Evolutionary conservation across 2,888 invertebrate genomes (phyloP), one percentile per base, ranked within the genome.

Genomic region (Leptinotarsa rubiginosa): DNA sequence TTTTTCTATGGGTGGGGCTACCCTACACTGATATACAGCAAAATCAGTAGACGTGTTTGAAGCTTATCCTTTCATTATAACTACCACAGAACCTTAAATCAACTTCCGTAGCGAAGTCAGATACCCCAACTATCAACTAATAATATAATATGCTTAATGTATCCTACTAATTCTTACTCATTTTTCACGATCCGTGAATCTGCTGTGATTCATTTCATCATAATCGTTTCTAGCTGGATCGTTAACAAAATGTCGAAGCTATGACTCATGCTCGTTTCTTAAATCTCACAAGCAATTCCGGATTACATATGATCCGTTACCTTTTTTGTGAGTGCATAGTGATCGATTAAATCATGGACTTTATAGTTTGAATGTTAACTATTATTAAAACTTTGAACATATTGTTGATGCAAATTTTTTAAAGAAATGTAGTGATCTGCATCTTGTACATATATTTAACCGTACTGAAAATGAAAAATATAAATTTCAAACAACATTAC

Each of bases 191-290:
- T 50, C 20, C 20, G 5, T 31, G 4, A 62, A 62, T 62, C 18
- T 4, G n/a, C n/a, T 41, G 41, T 62, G 41, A 62, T 62, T 62
- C 41, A 62, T 62, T 62, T 62, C 62, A 41, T 62, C 62, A 62
- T n/a, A 62, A 62, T 41, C n/a, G 41, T 31, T 16, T 31, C 62
- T 31, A 62, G 31, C 62, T 62, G 31, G 62, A 56, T 20, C 31
- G n/a, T 62, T 25, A 10, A 59, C 7, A 59, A 5, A 31, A 31
- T 31, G 25, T 31, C 62, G 16, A 31, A 18, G n/a, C 31, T 31
- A 31, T 62, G 62, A 62, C 41, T 25, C 31, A 62, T 62, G 25
- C n/a, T 10, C 31, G n/a, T 31, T 62, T 62, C n/a, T 5, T 16
- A 31, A 31, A 62, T 62, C 16, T 22, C 25, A 31, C 4, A 62